Percentiles rank a stretch among this genome's conserved stretches.
Conservation (phyloP, 2,888 invertebrate species). For the Choristoneura rosaceana region DNA sequence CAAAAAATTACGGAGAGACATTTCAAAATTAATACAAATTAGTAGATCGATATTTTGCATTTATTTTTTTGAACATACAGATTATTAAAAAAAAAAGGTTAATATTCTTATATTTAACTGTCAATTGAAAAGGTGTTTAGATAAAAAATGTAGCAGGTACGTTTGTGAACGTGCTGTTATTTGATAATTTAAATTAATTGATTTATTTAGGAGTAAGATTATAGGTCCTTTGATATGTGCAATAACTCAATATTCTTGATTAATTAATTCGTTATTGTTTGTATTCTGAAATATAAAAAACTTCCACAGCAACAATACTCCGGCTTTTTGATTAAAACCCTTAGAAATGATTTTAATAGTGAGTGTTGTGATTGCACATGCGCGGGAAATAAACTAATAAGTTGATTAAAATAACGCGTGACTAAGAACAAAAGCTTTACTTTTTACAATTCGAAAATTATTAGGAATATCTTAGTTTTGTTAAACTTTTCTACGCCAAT, state of each 20-base stretch:
- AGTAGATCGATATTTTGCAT: not conserved
- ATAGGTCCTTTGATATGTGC: not conserved
- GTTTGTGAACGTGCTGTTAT: not conserved
- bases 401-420: not conserved
- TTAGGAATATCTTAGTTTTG: not conserved
- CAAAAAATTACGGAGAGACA: not conserved
- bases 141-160: not conserved
- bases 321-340: not conserved
- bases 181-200: slow-evolving; percentile 8
- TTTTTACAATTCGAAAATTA: not conserved
- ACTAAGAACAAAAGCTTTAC: slow-evolving; percentile 9
- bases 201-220: slow-evolving; percentile 1
- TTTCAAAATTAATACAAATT: not conserved
- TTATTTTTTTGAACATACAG: not conserved
- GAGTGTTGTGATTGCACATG: not conserved
- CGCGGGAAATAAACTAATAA: not conserved
- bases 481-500: not conserved
- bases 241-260: not conserved
- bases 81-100: not conserved
- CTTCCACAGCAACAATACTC: not conserved
- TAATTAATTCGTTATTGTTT: not conserved
- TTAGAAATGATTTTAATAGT: not conserved
- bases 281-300: not conserved
- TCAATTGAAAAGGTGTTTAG: not conserved
- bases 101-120: not conserved